These are phyloP conservation scores for Lucinisca nassula DNA, from an alignment of 2,888 invertebrate species.

Conservation along the genomic window DNA sequence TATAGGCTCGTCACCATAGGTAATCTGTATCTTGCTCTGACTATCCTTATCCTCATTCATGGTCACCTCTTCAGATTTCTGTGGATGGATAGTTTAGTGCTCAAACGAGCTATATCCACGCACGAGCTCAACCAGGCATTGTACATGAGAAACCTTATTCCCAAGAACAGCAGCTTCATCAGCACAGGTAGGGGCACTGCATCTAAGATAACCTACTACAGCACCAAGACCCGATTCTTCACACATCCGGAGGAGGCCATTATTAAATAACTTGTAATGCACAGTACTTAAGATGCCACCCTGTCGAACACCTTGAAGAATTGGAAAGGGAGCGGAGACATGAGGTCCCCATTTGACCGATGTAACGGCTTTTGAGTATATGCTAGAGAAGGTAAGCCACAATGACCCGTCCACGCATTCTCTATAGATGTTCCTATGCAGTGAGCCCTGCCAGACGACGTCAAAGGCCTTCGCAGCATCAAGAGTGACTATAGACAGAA, in stretches of 20 bases:
- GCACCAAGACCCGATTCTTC: background rate
- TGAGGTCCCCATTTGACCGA: background rate
- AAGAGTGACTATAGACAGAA: background rate
- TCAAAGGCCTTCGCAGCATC: background rate
- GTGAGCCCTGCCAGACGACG: background rate
- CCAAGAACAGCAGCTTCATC: background rate
- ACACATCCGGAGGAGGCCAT: background rate
- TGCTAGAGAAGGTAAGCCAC: background rate
- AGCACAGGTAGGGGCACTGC: background rate
- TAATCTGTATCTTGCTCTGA: background rate
- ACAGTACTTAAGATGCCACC: background rate
- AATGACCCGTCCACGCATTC: background rate
- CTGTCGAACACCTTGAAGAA: background rate
- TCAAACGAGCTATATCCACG: background rate
- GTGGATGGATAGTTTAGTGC: background rate
- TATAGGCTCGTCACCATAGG: background rate
- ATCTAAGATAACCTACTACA: background rate
- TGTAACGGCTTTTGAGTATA: background rate
- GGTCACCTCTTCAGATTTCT: background rate
- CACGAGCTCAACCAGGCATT: background rate
- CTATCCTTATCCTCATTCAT: background rate
- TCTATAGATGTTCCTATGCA: background rate
- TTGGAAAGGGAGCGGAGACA: background rate
- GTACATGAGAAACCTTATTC: background rate
- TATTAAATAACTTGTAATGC: background rate